phyloP scores from a whole-genome alignment of 92 coral and sea anemone genomes.

The Parazoanthus swiftii region DNA sequence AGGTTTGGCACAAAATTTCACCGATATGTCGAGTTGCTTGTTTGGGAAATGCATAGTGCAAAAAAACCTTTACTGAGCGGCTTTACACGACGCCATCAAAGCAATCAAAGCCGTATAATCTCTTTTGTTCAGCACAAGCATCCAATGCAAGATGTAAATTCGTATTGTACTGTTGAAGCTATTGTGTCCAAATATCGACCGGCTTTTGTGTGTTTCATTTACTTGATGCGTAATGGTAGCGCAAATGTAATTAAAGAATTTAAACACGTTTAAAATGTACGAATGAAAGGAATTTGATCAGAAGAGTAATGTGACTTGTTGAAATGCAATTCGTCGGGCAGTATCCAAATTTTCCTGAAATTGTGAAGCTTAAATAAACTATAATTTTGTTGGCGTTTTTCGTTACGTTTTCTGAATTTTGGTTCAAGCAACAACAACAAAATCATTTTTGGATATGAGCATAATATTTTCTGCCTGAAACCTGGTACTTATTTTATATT shows the following conservation, averaged over 20 bases:
- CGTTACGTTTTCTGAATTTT: too few relatives aligned
- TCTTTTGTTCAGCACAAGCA: not conserved
- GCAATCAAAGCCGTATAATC: not conserved
- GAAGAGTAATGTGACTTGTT: not conserved
- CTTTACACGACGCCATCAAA: slow-evolving; percentile 1
- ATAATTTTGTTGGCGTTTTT: too few relatives aligned
- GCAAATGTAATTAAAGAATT: not conserved
- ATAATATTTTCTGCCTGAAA: too few relatives aligned
- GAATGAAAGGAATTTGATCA: not conserved
- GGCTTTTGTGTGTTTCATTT: not conserved
- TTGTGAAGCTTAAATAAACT: too few relatives aligned
- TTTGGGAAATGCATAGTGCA: not conserved
- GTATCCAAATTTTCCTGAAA: too few relatives aligned
- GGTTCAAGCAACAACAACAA: too few relatives aligned
- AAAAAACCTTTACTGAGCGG: not conserved
- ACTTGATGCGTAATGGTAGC: not conserved
- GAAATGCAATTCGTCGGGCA: too few relatives aligned
- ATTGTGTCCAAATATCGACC: not conserved
- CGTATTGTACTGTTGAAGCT: not conserved
- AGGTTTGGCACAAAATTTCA: not conserved
- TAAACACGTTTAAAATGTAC: not conserved
- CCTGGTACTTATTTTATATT: too few relatives aligned
- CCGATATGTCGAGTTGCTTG: not conserved
- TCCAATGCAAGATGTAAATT: not conserved
- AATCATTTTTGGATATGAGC: too few relatives aligned